Conservation (phyloP, 2,113 vertebrate genomes). For the Chlamydotis undulata region DNA sequence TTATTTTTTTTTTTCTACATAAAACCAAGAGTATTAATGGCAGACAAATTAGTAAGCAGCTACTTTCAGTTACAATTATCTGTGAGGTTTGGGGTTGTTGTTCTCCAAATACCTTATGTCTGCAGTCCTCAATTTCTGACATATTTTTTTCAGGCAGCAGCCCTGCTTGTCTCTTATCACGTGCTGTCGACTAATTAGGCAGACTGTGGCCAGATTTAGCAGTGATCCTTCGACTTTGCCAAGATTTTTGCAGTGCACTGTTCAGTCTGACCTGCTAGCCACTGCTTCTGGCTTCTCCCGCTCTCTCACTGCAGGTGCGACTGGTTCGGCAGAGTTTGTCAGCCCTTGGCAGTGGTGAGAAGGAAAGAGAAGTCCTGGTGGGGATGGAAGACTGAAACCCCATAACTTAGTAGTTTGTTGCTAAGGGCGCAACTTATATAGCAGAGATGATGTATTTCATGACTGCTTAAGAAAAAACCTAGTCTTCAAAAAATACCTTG, state of each 20-base stretch:
- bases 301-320: rapidly evolving
- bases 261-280: neutral
- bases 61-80: neutral
- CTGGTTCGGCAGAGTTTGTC: neutral
- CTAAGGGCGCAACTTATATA: neutral
- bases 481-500: neutral
- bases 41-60: neutral
- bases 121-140: neutral
- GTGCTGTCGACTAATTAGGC: neutral
- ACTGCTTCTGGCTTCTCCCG: neutral
- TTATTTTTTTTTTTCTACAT: too few species aligned
- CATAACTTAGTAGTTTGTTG: neutral
- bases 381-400: neutral
- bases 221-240: neutral
- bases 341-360: neutral
- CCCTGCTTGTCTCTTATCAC: neutral
- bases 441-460: neutral
- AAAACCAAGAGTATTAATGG: neutral
- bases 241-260: neutral
- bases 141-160: neutral
- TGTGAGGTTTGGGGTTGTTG: neutral
- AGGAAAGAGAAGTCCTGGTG: neutral
- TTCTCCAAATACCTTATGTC: neutral
- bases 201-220: neutral
- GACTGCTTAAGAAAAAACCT: neutral